Evolutionary conservation across 1,140 invertebrate species (phyloP).

Genomic region (Dryas iulia): DNA sequence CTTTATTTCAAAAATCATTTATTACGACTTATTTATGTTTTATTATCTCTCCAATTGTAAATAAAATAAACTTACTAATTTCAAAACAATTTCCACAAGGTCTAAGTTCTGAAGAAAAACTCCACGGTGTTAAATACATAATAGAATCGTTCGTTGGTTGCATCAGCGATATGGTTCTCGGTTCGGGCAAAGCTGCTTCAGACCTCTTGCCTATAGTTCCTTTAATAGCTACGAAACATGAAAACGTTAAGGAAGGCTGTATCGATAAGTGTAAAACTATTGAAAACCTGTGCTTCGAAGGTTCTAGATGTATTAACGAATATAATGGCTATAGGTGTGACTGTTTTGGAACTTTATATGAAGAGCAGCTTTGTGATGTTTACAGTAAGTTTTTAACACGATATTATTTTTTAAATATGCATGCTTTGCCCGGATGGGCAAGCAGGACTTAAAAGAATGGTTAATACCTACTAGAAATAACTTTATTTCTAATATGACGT

Average conservation of each 20-base stretch:
- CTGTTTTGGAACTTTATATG: constrained; percentile 94
- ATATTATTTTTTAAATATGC: too few species aligned
- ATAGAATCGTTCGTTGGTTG: constrained; percentile 96
- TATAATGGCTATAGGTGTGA: constrained; percentile 92
- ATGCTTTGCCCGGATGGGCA: too few species aligned
- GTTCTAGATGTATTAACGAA: constrained; percentile 93
- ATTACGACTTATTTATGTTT: too few species aligned
- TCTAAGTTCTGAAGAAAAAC: constrained; percentile 90
- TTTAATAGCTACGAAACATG: constrained; percentile 90
- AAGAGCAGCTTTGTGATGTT: constrained; percentile 94
- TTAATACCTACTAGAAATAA: too few species aligned
- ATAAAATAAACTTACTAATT: too few species aligned
- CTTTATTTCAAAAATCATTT: too few species aligned
- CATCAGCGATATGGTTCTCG: constrained; percentile 91
- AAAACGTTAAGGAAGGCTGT: constrained; percentile 92
- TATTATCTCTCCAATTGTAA: too few species aligned
- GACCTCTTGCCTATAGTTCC: constrained; percentile 89
- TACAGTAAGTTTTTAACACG: constrained; percentile 89
- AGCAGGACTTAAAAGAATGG: too few species aligned
- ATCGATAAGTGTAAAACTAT: constrained; percentile 89
- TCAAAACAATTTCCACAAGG: constrained; percentile 66
- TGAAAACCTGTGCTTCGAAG: constrained; percentile 91
- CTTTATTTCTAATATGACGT: too few species aligned
- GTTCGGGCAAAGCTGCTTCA: constrained; percentile 90
- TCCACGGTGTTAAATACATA: constrained; percentile 93